phyloP scores from a whole-genome alignment of 2,888 invertebrate species.

The Caenorhabditis sp. region DNA sequence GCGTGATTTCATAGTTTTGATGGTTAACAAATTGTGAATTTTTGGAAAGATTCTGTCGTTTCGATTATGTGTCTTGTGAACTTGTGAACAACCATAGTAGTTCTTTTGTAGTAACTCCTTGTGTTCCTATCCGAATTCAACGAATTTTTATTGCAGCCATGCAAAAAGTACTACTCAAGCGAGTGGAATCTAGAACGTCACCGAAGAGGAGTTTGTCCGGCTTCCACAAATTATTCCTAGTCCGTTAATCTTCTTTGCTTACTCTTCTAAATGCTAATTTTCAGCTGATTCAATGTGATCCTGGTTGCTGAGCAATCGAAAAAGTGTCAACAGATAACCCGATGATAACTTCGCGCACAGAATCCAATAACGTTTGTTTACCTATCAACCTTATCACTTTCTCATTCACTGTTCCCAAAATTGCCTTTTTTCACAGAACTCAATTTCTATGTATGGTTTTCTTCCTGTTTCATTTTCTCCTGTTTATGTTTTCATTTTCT shows the following conservation, averaged over 20 bases:
- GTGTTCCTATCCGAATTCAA: no score
- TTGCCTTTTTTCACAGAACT: not conserved
- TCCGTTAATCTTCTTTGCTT: no score
- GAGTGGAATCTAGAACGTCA: constrained; percentile 35
- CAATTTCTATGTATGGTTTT: not conserved
- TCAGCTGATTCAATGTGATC: constrained; percentile 36
- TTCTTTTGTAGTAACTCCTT: no score
- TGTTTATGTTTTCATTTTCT: not conserved
- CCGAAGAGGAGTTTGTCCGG: constrained; percentile 8
- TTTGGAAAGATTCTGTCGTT: no score
- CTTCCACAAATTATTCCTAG: no score
- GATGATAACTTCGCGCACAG: no score
- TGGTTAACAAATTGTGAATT: no score
- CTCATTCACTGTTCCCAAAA: not conserved
- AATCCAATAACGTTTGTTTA: not conserved
- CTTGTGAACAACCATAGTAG: no score
- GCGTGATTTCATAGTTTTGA: no score
- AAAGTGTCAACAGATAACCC: constrained; percentile 25
- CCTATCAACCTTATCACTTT: not conserved
- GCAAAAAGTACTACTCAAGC: constrained; percentile 22
- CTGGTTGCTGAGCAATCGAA: constrained; percentile 25
- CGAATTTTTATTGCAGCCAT: constrained; percentile 14
- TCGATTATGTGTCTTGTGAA: no score
- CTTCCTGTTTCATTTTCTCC: not conserved
- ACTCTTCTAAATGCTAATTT: no score